Base-by-base conservation (phyloP, 2,888 invertebrate genomes). In the Apamea monoglypha region DNA sequence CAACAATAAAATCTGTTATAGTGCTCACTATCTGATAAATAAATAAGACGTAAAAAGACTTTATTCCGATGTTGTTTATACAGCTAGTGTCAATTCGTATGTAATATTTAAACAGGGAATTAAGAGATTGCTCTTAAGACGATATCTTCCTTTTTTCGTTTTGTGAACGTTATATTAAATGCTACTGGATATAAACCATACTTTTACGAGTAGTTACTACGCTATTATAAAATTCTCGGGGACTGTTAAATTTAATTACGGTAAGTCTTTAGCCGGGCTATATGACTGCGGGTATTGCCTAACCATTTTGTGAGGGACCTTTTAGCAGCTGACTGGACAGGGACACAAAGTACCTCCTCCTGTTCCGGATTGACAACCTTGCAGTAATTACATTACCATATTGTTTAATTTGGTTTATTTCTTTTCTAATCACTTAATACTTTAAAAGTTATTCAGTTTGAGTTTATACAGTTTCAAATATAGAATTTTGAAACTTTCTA, bases 1-100 rank as follows among this genome's bases (percentile, higher is more conserved):
- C 78, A 81, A 84, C 88, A 87, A 87, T 89, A 87, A 89, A 89
- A 88, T 89, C 89, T 83, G 88, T 88, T 88, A 83, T 67, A 81
- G 63, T 47, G 59, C 63, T 86, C 63, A 68, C 81, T 80, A 86
- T 88, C 86, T 82, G 88, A 84, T 89, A 82, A 81, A 86, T 79
- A 83, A 79, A 77, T 66, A 79, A 74, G 76, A 81, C 36, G 66
- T 74, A 78, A 85, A 82, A 78, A 68, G 70, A 6, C 72, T 82
- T 47, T 18, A 85, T 64, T 77, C 75, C 67, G 16, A 68, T 72
- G 69, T 64, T 74, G 63, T 47, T 74, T 72, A 56, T 56, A 64
- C 40, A 29, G n/a, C 44, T 25, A 32, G 36, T 10, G 36, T 61
- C 40, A 79, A 72, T 73, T 77, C 74, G 66, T 73, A 59, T 32